phyloP scores from a whole-genome alignment of 2,888 invertebrate species.

The Drosophila setosimentum region DNA sequence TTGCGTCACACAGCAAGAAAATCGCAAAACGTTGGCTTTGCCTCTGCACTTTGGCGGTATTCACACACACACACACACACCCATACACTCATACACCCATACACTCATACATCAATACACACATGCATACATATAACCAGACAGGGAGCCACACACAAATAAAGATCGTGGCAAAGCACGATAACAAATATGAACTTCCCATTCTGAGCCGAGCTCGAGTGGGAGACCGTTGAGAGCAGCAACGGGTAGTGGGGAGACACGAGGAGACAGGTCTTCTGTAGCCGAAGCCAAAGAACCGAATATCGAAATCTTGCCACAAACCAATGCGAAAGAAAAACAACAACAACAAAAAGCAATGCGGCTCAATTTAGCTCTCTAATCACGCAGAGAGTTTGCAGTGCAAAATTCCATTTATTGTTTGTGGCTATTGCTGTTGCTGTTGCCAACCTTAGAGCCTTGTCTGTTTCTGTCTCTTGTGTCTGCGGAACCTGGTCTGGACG shows the following conservation, averaged over 20 bases:
- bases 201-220: constrained; percentile 63
- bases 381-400: constrained; percentile 75
- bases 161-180: constrained; percentile 73
- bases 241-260: neutral
- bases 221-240: constrained; percentile 45
- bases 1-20: constrained; percentile 69
- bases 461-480: constrained; percentile 6
- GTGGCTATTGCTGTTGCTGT: constrained; percentile 14
- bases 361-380: constrained; percentile 79
- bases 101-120: constrained; percentile 12
- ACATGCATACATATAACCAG: constrained; percentile 19
- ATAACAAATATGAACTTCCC: constrained; percentile 72
- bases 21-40: constrained; percentile 44
- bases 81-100: constrained; percentile 13
- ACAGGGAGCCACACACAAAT: constrained; percentile 58
- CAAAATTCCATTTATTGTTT: constrained; percentile 51
- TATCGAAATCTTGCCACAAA: constrained; percentile 54
- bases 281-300: constrained; percentile 20
- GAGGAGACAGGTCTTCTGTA: neutral
- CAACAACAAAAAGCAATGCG: constrained; percentile 47
- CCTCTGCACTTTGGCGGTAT: constrained; percentile 68
- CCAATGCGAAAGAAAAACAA: constrained; percentile 23
- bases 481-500: constrained; percentile 24
- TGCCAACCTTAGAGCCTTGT: constrained; percentile 27
- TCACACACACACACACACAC: constrained; percentile 21